phyloP scores from a whole-genome alignment of 2,113 vertebrate species.

The Solea solea region DNA sequence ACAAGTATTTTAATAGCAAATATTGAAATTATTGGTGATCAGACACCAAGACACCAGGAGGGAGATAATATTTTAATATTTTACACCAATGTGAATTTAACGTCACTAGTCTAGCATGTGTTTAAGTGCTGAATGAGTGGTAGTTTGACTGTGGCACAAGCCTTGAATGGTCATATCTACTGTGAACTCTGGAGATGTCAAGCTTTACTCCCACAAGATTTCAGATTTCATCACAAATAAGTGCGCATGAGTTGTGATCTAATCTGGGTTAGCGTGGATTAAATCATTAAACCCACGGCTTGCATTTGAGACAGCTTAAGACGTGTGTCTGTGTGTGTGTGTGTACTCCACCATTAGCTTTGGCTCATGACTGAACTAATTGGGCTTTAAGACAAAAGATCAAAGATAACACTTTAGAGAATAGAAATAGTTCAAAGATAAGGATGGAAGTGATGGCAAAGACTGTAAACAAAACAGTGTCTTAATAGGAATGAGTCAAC shows the following conservation, averaged over 20 bases:
- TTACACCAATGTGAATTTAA: slow-evolving; percentile 34
- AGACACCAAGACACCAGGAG: slow-evolving; percentile 19
- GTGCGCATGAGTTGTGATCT: slow-evolving; percentile 48
- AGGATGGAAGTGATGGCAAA: slow-evolving; percentile 12
- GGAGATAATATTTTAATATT: slow-evolving; percentile 19
- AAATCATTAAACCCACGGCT: slow-evolving; percentile 44
- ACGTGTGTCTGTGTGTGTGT: not conserved
- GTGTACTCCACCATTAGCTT: slow-evolving; percentile 41
- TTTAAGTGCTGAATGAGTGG: slow-evolving; percentile 31
- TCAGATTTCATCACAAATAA: slow-evolving; percentile 67
- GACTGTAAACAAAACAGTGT: slow-evolving; percentile 40
- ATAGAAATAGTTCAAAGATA: slow-evolving; percentile 33
- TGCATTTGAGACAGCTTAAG: slow-evolving; percentile 43
- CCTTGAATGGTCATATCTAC: slow-evolving; percentile 56
- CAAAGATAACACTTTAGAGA: slow-evolving; percentile 36
- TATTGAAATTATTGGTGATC: slow-evolving; percentile 28
- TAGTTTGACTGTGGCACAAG: slow-evolving; percentile 39
- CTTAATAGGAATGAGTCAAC: slow-evolving; percentile 11
- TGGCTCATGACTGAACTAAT: slow-evolving; percentile 56
- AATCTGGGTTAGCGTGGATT: slow-evolving; percentile 57
- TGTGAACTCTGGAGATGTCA: slow-evolving; percentile 57
- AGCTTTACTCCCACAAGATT: slow-evolving; percentile 65
- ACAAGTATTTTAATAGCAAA: slow-evolving; percentile 32
- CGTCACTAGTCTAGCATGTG: slow-evolving; percentile 21
- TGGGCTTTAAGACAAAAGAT: slow-evolving; percentile 52